Base-by-base conservation (phyloP, 2,113 vertebrate species). In the Paedocypris sp. region DNA sequence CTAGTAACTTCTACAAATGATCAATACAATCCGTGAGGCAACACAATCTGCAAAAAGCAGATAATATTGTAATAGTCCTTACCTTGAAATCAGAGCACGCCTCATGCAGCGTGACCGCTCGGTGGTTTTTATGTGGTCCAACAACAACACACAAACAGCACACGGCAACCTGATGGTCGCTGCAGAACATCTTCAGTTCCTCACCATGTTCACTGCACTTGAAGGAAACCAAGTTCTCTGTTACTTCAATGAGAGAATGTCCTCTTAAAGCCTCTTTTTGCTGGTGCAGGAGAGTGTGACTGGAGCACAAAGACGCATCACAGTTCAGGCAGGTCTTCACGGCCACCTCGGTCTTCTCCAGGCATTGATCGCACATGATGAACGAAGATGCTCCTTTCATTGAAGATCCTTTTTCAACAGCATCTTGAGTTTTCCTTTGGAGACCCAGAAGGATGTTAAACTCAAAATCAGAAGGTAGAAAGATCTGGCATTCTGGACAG, bases 401-500 rank as follows among this genome's bases (percentile, higher is more conserved):
- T 13, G 25, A 42, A 25, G 50, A 22, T 33, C 49, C 20, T 15
- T 58, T n/a, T 5, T 38, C 3, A 42, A 38, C 58, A 11, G 66
- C 53, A 31, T 76, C 72, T 41, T 72, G 73, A 29, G 79, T 72
- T 62, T 77, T 78, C 25, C 13, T 68, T 53, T 77, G 77, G 45
- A 84, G 77, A 47, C 15, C 53, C 33, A 48, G 18, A 53, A 84
- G 81, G 43, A 77, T 49, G 59, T 82, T 62, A 65, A 83, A 70
- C 23, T 62, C 54, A 42, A 76, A 61, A 41, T 74, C 64, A 42
- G 80, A 49, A 19, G 76, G 56, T 6, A 84, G 69, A 10, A 85
- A 67, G 29, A 83, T 77, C 72, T 83, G 83, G 73, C 85, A 85
- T 70, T 86, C 84, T 4, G 85, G 85, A 45, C 85, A 85, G 67